Base-by-base conservation (phyloP, 92 coral and sea anemone species). In the Zoanthus sansibaricus region DNA sequence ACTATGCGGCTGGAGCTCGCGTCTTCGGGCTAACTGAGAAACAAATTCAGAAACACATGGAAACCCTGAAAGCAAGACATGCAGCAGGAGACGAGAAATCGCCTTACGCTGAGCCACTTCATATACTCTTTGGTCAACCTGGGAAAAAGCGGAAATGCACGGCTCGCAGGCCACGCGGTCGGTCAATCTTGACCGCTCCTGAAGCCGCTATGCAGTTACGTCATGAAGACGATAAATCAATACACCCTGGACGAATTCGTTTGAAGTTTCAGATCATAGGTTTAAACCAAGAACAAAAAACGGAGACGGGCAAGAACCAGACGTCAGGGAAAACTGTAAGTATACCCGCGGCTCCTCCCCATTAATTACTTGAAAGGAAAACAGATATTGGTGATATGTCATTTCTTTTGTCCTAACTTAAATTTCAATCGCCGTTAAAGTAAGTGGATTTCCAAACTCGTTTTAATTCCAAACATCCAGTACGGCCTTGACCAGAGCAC, bases 1-100 rank as follows among this genome's bases (percentile, higher is more conserved):
- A 97, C 77, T 97, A 97, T 47, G 98, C 98, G 18, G 99, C 99
- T 4, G 99, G 99, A 45, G 99, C 99, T 58, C 96, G 99, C n/a
- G 86, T 95, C 16, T 95, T 95, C 77, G 99, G 99, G 4, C 91
- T 97, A 88, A 97, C 99, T 62, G 98, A 97, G 90, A 92, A 86
- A 89, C 99, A 97, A 78, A 89, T 97, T 52, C 97, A 96, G 33
- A 93, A 91, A 77, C 99, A 93, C 94, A 93, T 97, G 98, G 99
- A 95, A 69, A 92, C 92, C 7, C 92, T 97, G 37, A 94, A 94
- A 56, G 98, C 97, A 11, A 93, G 92, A 72, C 98, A 95, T 82
- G 99, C 99, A 3, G 98, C 94, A 6, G 98, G 94, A n/a, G 93
- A 95, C 76, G 94, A 95, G 51, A 96, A 93, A 48, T 97, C 99